A percentile compares a stretch with the other conserved stretches of the same genome.
phyloP scores from a whole-genome alignment of 2,797 vertebrate species.

The Hydrocynus forskahlii region DNA sequence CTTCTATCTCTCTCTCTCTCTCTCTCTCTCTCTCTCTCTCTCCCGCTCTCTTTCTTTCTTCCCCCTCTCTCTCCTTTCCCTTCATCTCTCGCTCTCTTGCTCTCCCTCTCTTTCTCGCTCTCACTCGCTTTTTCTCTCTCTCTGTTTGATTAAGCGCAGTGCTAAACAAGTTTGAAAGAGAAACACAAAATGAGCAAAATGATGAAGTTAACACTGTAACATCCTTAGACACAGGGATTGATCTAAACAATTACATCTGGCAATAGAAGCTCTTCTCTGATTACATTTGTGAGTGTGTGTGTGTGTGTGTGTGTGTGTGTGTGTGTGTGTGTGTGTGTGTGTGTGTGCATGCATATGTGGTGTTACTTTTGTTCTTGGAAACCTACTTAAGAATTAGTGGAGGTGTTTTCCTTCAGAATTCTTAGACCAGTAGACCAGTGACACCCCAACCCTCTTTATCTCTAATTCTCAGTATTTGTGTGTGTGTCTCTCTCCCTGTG shows the following conservation, averaged over 20 bases:
- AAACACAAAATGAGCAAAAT: neutral
- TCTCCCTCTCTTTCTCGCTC: neutral
- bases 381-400: too few species aligned
- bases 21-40: too few species aligned
- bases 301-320: neutral
- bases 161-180: neutral
- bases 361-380: too few species aligned
- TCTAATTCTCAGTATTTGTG: too few species aligned
- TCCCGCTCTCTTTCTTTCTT: too few species aligned
- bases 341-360: conserved; percentile 10
- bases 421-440: too few species aligned
- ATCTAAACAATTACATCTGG: conserved; percentile 39
- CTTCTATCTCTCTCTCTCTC: neutral
- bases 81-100: neutral
- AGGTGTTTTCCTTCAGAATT: too few species aligned
- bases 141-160: conserved; percentile 1
- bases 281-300: neutral
- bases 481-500: too few species aligned
- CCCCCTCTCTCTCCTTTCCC: neutral
- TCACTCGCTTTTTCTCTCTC: neutral
- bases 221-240: conserved; percentile 6
- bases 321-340: conserved; percentile 15
- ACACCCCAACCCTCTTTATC: too few species aligned
- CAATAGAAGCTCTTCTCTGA: conserved; percentile 24
- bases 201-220: neutral